Conservation (phyloP, 2,888 invertebrate species). For the Epistrophe eligans region DNA sequence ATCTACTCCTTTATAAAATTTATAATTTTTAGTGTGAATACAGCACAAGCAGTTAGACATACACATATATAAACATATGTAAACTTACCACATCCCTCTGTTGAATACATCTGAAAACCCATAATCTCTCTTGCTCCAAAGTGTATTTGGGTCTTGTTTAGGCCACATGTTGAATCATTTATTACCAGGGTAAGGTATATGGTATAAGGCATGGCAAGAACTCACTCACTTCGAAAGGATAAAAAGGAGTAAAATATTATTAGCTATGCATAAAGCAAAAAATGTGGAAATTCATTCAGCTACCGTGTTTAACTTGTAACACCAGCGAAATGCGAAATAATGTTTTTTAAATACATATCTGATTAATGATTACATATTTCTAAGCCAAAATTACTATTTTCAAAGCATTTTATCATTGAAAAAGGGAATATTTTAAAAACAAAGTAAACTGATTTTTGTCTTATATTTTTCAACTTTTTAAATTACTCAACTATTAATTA, state of each 20-base stretch:
- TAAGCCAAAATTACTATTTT: background rate
- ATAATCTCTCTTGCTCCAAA: background rate
- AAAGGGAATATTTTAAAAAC: background rate
- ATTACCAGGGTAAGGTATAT: background rate
- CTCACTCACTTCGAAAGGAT: background rate
- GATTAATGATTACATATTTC: background rate
- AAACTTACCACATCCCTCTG: constrained; percentile 1
- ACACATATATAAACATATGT: background rate
- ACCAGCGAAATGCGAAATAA: too few relatives aligned
- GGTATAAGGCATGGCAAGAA: background rate
- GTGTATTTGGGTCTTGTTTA: constrained; percentile 3
- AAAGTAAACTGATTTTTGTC: background rate
- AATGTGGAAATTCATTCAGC: background rate
- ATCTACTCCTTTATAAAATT: background rate
- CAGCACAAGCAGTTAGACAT: background rate
- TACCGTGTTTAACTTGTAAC: background rate
- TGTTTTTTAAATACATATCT: background rate
- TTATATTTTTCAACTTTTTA: background rate
- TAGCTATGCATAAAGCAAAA: background rate
- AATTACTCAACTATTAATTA: background rate
- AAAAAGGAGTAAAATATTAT: constrained; percentile 4
- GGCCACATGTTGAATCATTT: constrained; percentile 17
- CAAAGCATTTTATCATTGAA: background rate
- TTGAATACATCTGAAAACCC: background rate
- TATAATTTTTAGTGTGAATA: background rate